Evolutionary conservation across 2,113 vertebrate species (phyloP), one percentile per base, ranked within the genome.

Genomic region (Elephantulus edwardii): DNA sequence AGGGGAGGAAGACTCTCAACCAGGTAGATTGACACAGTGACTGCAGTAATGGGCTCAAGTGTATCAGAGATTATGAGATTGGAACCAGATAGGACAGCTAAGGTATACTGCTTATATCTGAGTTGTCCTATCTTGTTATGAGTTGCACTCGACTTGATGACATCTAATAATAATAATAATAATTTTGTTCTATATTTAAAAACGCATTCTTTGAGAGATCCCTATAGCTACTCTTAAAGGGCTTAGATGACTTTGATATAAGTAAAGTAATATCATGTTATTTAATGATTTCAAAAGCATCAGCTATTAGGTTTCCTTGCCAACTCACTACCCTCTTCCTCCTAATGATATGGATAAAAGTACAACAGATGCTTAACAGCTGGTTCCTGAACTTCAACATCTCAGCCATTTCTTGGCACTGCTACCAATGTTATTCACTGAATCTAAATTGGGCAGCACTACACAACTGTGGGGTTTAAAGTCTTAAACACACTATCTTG

Each of bases 251-350:
- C 40, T 52, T 48, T 75, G 64, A 22, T 66, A 8, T 44, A 76
- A 82, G 72, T 87, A n/a, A 91, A 75, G 42, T 54, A 82, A 79
- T 88, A 24, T 17, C 90, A 86, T 74, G 58, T 91, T 88, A 83
- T 58, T 86, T 68, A 82, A 89, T 80, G 72, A 50, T 88, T 93
- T 94, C 68, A 86, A 83, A 95, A 76, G 54, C 44, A 72, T 48
- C 48, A 81, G 44, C 11, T 5, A 79, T 86, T 86, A 64, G 56
- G 42, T 70, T 87, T 86, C 81, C 92, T 93, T 93, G 82, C 44
- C 89, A 93, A 70, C 75, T 87, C 26, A 52, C 24, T 94, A 86
- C 77, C 46, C 4, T 75, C 66, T 72, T 60, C 8, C 79, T 88
- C 81, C 54, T 74, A 91, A 78, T 93, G 44, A 89, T 44, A 90